Conservation (phyloP, 2,797 vertebrate genomes). For the Threskiornis aethiopicus region DNA sequence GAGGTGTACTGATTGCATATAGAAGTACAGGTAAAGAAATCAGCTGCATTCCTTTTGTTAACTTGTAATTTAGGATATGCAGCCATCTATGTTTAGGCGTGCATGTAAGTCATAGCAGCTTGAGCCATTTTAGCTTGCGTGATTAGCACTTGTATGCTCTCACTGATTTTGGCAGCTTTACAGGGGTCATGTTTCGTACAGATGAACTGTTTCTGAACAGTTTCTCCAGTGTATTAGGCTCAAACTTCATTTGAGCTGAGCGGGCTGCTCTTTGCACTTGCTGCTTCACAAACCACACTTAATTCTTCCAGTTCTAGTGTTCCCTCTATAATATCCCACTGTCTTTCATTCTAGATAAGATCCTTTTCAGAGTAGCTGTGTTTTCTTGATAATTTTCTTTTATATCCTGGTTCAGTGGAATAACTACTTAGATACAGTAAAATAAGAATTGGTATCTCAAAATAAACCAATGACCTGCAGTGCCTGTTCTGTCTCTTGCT, state of each 20-base stretch:
- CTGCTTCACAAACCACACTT: neutral
- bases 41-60: neutral
- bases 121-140: neutral
- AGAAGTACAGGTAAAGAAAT: neutral
- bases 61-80: neutral
- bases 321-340: neutral
- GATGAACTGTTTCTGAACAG: constrained; percentile 27
- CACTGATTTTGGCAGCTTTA: constrained; percentile 41
- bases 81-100: neutral
- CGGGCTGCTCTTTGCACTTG: constrained; percentile 4
- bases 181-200: constrained; percentile 20
- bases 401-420: neutral
- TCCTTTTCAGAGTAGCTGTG: neutral
- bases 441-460: neutral
- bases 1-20: neutral
- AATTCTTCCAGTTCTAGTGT: neutral
- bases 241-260: neutral
- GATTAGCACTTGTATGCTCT: neutral
- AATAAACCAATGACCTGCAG: neutral
- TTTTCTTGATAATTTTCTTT: neutral
- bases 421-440: neutral
- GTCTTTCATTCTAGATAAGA: neutral
- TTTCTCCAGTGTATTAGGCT: constrained; percentile 44
- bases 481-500: neutral
- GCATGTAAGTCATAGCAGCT: neutral